A percentile compares a stretch with the other conserved stretches of the same genome.
These are phyloP conservation scores for Tauraco erythrolophus DNA, from an alignment of 2,113 vertebrate species.

Conservation along the genomic window DNA sequence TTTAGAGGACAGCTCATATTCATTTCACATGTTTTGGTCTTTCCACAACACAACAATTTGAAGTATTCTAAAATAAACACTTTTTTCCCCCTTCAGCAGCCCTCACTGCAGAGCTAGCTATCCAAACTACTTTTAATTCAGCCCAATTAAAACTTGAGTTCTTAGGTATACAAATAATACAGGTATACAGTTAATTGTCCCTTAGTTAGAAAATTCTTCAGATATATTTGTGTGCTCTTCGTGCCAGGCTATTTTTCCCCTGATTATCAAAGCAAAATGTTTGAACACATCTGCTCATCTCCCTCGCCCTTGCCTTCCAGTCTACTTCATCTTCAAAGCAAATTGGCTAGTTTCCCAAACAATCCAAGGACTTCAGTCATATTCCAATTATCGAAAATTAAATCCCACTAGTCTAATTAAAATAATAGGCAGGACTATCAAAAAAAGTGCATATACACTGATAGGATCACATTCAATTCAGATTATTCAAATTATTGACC, in stretches of 20 bases:
- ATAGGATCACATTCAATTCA: background rate
- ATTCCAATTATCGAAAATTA: background rate
- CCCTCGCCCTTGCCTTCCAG: fast-evolving
- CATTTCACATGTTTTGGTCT: background rate
- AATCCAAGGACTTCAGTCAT: background rate
- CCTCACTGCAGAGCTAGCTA: background rate
- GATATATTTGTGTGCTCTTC: background rate
- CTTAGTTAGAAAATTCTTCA: background rate
- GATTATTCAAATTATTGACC: background rate
- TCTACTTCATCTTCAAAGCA: background rate
- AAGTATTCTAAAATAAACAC: background rate
- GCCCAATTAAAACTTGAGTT: background rate
- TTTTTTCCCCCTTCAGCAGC: background rate
- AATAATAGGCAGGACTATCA: background rate
- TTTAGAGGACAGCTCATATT: background rate
- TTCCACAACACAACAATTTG: background rate
- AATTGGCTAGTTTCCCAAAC: background rate
- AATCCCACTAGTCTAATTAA: background rate
- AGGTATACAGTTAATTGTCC: background rate
- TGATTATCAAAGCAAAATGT: background rate
- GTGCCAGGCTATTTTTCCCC: background rate
- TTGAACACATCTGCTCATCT: background rate
- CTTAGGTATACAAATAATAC: background rate
- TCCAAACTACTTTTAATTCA: background rate
- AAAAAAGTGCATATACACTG: background rate